Percentiles rank a stretch among this genome's conserved stretches.
Evolutionary conservation across 1,140 invertebrate species (phyloP).

Genomic region (Drosophila orena): DNA sequence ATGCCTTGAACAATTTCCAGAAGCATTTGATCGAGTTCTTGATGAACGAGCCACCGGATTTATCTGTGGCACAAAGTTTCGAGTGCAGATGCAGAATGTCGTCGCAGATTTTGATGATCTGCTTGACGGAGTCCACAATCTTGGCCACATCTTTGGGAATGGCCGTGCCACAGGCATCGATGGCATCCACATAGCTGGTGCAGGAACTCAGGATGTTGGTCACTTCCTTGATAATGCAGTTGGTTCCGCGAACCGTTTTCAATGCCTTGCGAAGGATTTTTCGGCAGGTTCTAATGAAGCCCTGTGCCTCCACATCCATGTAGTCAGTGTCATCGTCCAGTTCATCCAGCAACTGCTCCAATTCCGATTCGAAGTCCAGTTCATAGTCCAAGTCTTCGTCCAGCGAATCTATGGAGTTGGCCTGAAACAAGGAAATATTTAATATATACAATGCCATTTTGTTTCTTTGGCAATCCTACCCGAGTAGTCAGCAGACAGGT

Average conservation of each 20-base stretch:
- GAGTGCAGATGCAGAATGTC: conserved; percentile 43
- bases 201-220: conserved; percentile 26
- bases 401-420: background rate
- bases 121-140: conserved; percentile 48
- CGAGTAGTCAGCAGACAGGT: conserved; percentile 43
- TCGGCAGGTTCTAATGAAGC: conserved; percentile 30
- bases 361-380: background rate
- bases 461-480: conserved; percentile 10
- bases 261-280: conserved; percentile 33
- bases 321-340: conserved; percentile 48
- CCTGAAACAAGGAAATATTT: background rate
- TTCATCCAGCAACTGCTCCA: conserved; percentile 28
- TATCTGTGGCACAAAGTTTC: conserved; percentile 29
- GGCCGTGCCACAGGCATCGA: conserved; percentile 47
- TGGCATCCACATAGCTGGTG: conserved; percentile 50
- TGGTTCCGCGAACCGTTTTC: conserved; percentile 55
- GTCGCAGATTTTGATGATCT: conserved; percentile 50
- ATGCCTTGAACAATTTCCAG: conserved; percentile 29
- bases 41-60: background rate
- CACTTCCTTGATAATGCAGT: conserved; percentile 60
- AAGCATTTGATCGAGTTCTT: conserved; percentile 27
- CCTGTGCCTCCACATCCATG: conserved; percentile 40
- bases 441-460: background rate
- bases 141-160: conserved; percentile 61
- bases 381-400: conserved; percentile 1